phyloP scores from a whole-genome alignment of 2,113 vertebrate species.

The Chrysochloris asiatica region DNA sequence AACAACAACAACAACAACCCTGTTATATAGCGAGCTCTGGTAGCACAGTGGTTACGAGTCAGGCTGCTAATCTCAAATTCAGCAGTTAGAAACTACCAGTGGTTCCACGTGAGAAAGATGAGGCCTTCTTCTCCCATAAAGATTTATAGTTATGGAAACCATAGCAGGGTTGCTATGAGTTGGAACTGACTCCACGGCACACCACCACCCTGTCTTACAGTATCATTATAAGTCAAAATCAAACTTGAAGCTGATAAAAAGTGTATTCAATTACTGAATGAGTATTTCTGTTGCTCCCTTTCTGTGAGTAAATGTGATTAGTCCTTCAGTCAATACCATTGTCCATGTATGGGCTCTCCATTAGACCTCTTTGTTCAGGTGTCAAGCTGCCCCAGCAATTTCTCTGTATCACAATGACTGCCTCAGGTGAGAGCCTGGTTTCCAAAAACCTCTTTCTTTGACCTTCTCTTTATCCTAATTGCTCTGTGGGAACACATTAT shows the following conservation, averaged over 20 bases:
- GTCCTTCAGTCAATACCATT: background rate
- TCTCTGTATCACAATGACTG: background rate
- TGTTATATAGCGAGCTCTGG: too few relatives aligned
- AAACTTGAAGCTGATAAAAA: background rate
- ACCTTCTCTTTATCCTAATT: background rate
- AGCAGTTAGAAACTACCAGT: too few relatives aligned
- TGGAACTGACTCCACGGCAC: too few relatives aligned
- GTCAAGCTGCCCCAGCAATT: background rate
- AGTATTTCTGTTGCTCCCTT: background rate
- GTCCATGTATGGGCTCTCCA: background rate
- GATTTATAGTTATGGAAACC: too few relatives aligned
- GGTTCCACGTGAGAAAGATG: too few relatives aligned
- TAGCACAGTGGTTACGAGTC: too few relatives aligned
- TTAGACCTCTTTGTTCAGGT: background rate
- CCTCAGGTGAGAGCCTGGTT: background rate
- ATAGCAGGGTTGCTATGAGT: too few relatives aligned
- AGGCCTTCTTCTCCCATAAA: too few relatives aligned
- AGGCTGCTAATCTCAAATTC: too few relatives aligned
- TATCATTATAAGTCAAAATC: background rate
- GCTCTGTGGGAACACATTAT: constrained; percentile 17
- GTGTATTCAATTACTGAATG: background rate
- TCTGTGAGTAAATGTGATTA: background rate
- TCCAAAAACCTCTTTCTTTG: background rate
- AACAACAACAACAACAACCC: too few relatives aligned
- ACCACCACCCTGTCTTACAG: background rate